Evolutionary conservation across 2,888 invertebrate genomes (phyloP), one percentile per base, ranked within the genome.

Genomic region (Dexiosoma caninum): DNA sequence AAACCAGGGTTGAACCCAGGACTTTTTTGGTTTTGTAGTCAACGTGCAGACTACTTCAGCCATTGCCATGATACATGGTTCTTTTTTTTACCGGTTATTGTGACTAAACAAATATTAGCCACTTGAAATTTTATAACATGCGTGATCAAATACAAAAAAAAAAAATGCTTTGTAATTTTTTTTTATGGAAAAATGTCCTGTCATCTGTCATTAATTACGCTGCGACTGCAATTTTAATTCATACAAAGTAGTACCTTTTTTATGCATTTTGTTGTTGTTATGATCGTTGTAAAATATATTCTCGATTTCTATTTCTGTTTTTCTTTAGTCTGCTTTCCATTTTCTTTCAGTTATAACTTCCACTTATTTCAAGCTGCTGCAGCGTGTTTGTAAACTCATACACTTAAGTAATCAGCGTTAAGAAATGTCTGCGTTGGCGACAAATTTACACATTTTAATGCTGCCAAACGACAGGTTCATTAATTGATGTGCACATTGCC

Each of bases 401-500:
- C 35, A 16, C 16, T 62, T n/a, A n/a, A n/a, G n/a, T 67, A 69
- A 77, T 81, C 71, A 69, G 78, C 78, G 75, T 71, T 75, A 79
- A 79, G 59, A 75, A 81, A 78, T 83, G 76, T 80, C 80, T 77
- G 80, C 81, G 83, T 83, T 86, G 87, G 86, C 87, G 87, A 87
- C 85, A 87, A 87, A 88, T 88, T 87, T 86, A 85, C 88, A 88
- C 87, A 51, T 72, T 70, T 78, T 77, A 71, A 74, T 60, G 80
- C 59, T 70, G 82, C 70, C 80, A 81, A 82, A 82, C 86, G 88
- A 87, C 87, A 88, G 88, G 85, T 88, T 87, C 87, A 87, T 88
- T 87, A 87, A 88, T 88, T 88, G 86, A 87, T 86, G 86, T 86
- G 84, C 86, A 86, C 87, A 85, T 82, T 81, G 76, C 72, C 67